Conservation (phyloP, 2,797 vertebrate genomes). For the Helostoma temminkii region DNA sequence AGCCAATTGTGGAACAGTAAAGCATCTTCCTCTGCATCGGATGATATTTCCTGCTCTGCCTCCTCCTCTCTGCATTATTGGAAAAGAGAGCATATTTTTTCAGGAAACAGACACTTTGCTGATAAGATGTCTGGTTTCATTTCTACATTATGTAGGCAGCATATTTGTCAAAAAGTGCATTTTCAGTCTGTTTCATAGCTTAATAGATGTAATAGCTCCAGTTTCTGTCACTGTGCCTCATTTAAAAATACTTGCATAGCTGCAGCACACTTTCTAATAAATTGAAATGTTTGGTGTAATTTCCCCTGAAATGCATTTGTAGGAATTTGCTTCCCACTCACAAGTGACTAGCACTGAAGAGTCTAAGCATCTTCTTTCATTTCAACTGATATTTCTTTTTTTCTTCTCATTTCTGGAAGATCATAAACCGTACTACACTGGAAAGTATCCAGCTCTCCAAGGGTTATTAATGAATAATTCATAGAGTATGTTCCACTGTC, state of each 20-base stretch:
- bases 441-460: not conserved
- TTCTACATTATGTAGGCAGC: not conserved
- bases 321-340: conserved; percentile 3
- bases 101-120: conserved; percentile 55
- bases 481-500: conserved; percentile 5
- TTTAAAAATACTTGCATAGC: not conserved
- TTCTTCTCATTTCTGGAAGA: conserved; percentile 26
- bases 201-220: not conserved
- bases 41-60: conserved; percentile 61
- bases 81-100: conserved; percentile 60
- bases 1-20: conserved; percentile 57
- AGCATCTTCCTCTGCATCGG: conserved; percentile 65
- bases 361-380: not conserved
- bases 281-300: conserved; percentile 25
- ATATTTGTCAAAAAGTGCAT: conserved; percentile 26
- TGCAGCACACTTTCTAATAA: conserved; percentile 25
- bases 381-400: not conserved
- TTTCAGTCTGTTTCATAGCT: conserved; percentile 1
- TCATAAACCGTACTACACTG: not conserved
- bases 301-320: conserved; percentile 22
- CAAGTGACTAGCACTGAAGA: not conserved
- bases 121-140: conserved; percentile 34
- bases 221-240: conserved; percentile 8
- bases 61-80: conserved; percentile 53
- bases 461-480: conserved; percentile 29